Conservation (phyloP, 2,113 vertebrate species). For the Notarius lentiginosus region DNA sequence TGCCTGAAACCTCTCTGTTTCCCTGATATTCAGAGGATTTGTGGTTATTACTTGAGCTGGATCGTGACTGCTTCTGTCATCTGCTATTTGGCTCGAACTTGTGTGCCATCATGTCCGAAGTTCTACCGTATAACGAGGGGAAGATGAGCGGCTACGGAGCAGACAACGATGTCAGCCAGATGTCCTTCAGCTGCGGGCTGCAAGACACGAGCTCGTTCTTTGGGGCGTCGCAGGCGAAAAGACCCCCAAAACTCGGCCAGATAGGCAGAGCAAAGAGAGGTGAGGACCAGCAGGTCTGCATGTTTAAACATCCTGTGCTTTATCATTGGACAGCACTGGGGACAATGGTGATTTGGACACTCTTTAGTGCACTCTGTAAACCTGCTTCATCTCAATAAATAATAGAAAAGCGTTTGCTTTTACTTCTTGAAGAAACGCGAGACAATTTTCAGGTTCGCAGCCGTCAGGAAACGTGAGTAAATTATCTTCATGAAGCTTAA, state of each 20-base stretch:
- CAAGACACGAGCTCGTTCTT: constrained; percentile 96
- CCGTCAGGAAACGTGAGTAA: too few species aligned
- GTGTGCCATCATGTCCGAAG: constrained; percentile 86
- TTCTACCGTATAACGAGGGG: constrained; percentile 94
- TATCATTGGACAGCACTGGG: neutral
- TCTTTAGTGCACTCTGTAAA: neutral
- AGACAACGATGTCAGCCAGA: constrained; percentile 89
- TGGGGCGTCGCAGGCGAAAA: constrained; percentile 88
- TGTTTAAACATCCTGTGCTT: neutral
- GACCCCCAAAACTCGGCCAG: constrained; percentile 96
- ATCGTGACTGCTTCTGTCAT: neutral
- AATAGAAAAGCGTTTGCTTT: neutral
- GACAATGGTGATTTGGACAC: neutral
- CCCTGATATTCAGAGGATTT: neutral
- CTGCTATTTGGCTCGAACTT: constrained; percentile 13
- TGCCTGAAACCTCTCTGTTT: neutral
- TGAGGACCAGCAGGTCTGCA: constrained; percentile 59
- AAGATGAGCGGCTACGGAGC: constrained; percentile 94
- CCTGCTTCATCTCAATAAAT: neutral
- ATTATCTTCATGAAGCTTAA: neutral
- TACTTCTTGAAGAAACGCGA: neutral
- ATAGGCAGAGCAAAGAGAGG: constrained; percentile 96
- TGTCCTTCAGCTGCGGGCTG: constrained; percentile 97
- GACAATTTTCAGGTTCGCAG: neutral
- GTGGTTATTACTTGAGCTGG: neutral